Conservation (phyloP, 2,797 vertebrate genomes). For the Psittacula derbiana region DNA sequence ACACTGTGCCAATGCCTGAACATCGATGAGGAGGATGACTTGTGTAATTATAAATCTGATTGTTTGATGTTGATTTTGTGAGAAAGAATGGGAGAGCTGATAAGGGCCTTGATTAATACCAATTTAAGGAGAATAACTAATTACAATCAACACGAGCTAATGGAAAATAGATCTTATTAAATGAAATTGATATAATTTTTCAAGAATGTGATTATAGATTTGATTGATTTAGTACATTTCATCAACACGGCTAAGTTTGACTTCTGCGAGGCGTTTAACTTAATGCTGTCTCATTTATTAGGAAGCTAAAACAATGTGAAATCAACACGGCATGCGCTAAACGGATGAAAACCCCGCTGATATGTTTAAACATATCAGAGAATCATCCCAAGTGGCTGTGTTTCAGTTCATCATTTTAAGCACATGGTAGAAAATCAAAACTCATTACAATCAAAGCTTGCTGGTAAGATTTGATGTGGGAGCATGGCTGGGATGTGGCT, state of each 20-base stretch:
- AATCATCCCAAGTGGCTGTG: not conserved
- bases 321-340: not conserved
- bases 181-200: conserved; percentile 68
- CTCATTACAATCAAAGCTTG: not conserved
- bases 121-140: conserved; percentile 69
- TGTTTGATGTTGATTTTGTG: conserved; percentile 65
- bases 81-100: conserved; percentile 56
- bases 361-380: not conserved
- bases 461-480: not conserved
- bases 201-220: conserved; percentile 64
- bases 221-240: conserved; percentile 70
- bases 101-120: conserved; percentile 69
- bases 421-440: conserved; percentile 6
- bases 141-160: conserved; percentile 67
- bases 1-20: conserved; percentile 18
- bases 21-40: conserved; percentile 19
- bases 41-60: conserved; percentile 61
- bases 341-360: conserved; percentile 10
- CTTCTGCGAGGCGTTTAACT: conserved; percentile 53
- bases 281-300: conserved; percentile 59
- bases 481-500: fast-evolving
- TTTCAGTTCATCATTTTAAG: not conserved
- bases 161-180: conserved; percentile 69
- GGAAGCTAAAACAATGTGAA: conserved; percentile 57
- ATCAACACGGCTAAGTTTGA: conserved; percentile 60